Percentiles rank a stretch among this genome's conserved stretches.
Evolutionary conservation across 2,888 invertebrate species (phyloP).

Genomic region (Metellina segmentata): DNA sequence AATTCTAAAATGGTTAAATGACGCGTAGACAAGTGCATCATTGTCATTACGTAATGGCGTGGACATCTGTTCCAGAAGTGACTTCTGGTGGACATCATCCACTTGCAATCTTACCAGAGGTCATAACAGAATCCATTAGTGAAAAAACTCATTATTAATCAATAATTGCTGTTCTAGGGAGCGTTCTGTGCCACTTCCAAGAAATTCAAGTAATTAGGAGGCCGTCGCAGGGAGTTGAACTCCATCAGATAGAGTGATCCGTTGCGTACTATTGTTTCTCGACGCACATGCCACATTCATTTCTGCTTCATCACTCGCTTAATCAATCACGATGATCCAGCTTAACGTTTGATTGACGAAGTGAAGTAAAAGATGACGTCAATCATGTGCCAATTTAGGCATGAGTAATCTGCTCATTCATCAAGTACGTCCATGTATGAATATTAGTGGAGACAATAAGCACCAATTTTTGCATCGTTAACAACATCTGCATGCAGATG

Average conservation of each 20-base stretch:
- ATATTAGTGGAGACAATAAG: too few relatives aligned
- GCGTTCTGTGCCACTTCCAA: background rate
- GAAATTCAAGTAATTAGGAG: slow-evolving; percentile 39
- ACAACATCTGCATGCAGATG: too few relatives aligned
- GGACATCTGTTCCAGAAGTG: slow-evolving; percentile 12
- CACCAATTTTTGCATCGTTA: too few relatives aligned
- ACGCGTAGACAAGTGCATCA: background rate
- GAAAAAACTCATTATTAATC: slow-evolving; percentile 53
- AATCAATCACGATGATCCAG: slow-evolving; percentile 37
- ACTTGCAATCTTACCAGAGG: background rate
- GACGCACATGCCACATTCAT: background rate
- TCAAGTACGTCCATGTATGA: too few relatives aligned
- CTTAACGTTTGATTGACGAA: background rate
- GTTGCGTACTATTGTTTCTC: slow-evolving; percentile 23
- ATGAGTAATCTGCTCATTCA: too few relatives aligned
- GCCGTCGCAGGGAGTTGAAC: background rate
- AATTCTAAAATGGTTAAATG: background rate
- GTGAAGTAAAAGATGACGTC: too few relatives aligned
- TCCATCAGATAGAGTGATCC: background rate
- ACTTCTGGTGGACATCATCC: slow-evolving; percentile 1
- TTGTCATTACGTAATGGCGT: background rate
- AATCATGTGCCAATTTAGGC: too few relatives aligned
- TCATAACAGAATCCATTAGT: slow-evolving; percentile 19
- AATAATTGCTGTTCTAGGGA: slow-evolving; percentile 19
- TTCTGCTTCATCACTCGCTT: slow-evolving; percentile 25